phyloP scores from a whole-genome alignment of 2,888 invertebrate genomes.

The Atherix ibis region DNA sequence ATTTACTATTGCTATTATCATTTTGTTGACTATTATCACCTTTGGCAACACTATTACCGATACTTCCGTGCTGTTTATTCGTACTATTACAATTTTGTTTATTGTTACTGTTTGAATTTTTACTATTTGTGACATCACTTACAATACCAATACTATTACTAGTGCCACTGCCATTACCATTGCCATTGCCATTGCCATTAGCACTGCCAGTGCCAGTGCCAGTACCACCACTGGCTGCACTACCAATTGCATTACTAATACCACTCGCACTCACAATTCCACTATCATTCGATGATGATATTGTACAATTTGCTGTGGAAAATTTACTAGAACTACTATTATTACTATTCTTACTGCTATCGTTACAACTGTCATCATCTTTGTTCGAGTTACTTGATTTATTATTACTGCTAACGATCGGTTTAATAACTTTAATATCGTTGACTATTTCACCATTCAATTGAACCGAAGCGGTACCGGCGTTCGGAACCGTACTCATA shows the following conservation, averaged over 20 bases:
- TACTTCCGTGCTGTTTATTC: too few species aligned
- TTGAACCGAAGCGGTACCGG: constrained; percentile 13
- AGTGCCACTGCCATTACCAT: constrained; percentile 15
- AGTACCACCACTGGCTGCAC: neutral
- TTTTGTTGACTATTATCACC: too few species aligned
- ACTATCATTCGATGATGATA: constrained; percentile 25
- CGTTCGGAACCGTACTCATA: constrained; percentile 7
- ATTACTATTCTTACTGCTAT: constrained; percentile 21
- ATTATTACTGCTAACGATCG: constrained; percentile 17
- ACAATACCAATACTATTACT: constrained; percentile 25
- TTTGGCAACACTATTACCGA: too few species aligned
- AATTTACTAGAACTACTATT: constrained; percentile 30
- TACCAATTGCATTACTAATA: constrained; percentile 3
- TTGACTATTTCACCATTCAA: constrained; percentile 26
- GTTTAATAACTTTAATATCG: constrained; percentile 29
- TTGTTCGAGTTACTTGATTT: constrained; percentile 8
- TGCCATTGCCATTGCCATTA: constrained; percentile 15
- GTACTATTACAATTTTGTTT: constrained; percentile 7
- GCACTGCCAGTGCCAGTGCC: constrained; percentile 15
- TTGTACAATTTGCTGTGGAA: constrained; percentile 32
- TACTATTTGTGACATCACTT: constrained; percentile 18
- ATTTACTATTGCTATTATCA: constrained; percentile 18
- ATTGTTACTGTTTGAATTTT: constrained; percentile 29
- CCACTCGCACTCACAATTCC: constrained; percentile 6
- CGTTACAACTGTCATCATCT: constrained; percentile 17